A percentile compares a stretch with the other conserved stretches of the same genome.
These are phyloP conservation scores for Conger conger DNA, from an alignment of 2,113 vertebrate species.

Conservation along the genomic window DNA sequence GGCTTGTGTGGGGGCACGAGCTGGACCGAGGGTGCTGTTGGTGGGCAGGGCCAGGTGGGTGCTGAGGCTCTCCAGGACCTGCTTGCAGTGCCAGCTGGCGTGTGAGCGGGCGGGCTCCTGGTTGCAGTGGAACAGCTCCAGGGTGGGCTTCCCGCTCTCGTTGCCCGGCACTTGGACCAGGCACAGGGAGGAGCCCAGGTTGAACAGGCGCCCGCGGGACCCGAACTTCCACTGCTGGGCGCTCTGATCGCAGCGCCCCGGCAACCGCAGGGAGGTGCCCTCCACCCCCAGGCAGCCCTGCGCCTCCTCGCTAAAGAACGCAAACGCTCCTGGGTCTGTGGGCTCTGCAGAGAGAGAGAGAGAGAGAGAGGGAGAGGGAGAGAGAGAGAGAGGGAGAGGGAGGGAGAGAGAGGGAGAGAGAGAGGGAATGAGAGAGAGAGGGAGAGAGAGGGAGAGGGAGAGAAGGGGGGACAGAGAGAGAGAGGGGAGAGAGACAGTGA, in stretches of 20 bases:
- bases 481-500: too few species aligned
- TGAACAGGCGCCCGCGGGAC: conserved; percentile 88
- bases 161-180: conserved; percentile 79
- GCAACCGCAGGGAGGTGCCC: conserved; percentile 70
- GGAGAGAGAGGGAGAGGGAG: too few species aligned
- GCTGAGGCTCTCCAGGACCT: conserved; percentile 78
- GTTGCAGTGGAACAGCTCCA: conserved; percentile 86
- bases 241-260: conserved; percentile 69
- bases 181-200: conserved; percentile 83
- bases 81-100: conserved; percentile 83
- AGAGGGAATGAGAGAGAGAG: neutral
- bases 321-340: conserved; percentile 77
- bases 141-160: conserved; percentile 41
- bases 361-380: neutral
- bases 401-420: neutral
- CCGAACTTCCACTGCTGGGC: conserved; percentile 95
- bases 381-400: neutral
- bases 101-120: conserved; percentile 62
- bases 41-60: conserved; percentile 64
- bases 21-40: neutral
- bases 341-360: conserved; percentile 42
- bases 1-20: conserved; percentile 50
- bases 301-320: conserved; percentile 77
- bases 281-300: conserved; percentile 83
- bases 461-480: too few species aligned